These are phyloP conservation scores for Channa argus DNA, from an alignment of 2,113 vertebrate genomes.

Conservation along the genomic window DNA sequence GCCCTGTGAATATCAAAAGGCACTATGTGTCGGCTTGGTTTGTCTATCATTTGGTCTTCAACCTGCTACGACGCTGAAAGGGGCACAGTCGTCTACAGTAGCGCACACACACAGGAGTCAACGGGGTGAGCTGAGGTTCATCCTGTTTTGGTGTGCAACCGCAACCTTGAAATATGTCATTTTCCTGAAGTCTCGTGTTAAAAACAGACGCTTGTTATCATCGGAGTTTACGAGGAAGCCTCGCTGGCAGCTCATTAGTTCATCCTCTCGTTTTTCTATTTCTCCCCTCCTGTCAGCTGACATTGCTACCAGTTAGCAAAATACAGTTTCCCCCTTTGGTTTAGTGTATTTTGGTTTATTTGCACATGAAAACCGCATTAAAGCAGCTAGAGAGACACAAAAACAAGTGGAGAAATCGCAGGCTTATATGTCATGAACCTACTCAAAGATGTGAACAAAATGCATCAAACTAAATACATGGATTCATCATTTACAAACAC, in stretches of 20 bases:
- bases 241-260: constrained; percentile 64
- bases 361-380: too few species aligned
- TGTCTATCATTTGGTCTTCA: constrained; percentile 55
- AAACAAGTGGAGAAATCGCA: too few species aligned
- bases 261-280: constrained; percentile 26
- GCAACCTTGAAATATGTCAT: constrained; percentile 80
- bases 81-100: constrained; percentile 64
- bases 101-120: constrained; percentile 66
- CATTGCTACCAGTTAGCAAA: not conserved
- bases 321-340: not conserved
- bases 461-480: too few species aligned
- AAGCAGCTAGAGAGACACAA: too few species aligned
- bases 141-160: constrained; percentile 82
- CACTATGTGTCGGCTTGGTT: constrained; percentile 31
- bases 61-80: constrained; percentile 76
- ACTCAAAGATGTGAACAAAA: too few species aligned
- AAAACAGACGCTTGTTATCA: constrained; percentile 79
- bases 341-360: not conserved
- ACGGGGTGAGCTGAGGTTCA: constrained; percentile 69
- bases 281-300: not conserved
- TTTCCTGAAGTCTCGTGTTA: constrained; percentile 73
- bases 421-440: too few species aligned
- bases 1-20: constrained; percentile 1
- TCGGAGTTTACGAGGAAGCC: constrained; percentile 60
- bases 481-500: too few species aligned